phyloP scores from a whole-genome alignment of 2,888 invertebrate genomes.

The Nephrotoma guestfalica region DNA sequence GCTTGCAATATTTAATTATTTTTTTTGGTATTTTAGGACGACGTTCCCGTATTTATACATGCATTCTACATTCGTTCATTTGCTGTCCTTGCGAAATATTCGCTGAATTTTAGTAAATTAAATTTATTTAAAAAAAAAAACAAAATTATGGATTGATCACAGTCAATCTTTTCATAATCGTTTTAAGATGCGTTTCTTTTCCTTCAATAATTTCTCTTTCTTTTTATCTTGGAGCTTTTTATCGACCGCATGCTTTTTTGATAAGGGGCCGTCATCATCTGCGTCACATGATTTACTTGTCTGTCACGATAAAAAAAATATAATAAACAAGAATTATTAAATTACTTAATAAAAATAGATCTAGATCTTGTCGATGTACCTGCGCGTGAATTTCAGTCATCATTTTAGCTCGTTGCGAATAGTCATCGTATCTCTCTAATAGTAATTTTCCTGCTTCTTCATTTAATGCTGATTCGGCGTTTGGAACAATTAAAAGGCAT shows the following conservation, averaged over 20 bases:
- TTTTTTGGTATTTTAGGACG: not conserved
- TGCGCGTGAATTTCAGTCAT: constrained; percentile 85
- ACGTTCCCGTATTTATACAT: not conserved
- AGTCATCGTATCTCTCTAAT: constrained; percentile 84
- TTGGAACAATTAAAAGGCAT: constrained; percentile 92
- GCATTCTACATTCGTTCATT: not conserved
- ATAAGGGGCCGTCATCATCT: constrained; percentile 52
- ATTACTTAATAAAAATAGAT: constrained; percentile 6
- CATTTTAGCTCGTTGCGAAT: constrained; percentile 75
- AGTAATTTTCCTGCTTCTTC: constrained; percentile 92
- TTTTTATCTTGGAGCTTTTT: constrained; percentile 61
- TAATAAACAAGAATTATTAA: not conserved
- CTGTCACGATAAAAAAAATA: constrained; percentile 20
- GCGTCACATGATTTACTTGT: constrained; percentile 31
- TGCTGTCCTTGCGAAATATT: not conserved
- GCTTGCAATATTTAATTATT: not conserved
- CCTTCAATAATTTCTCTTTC: constrained; percentile 52
- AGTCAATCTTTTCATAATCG: constrained; percentile 50
- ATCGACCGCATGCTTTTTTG: constrained; percentile 75
- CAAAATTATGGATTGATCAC: not conserved
- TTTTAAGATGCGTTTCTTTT: constrained; percentile 73
- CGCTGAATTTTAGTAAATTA: not conserved
- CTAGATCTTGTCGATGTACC: constrained; percentile 28
- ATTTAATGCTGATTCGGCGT: constrained; percentile 92
- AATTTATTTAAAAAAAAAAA: not conserved